Base-by-base conservation (phyloP, 1,140 invertebrate species). In the Diprion similis region DNA sequence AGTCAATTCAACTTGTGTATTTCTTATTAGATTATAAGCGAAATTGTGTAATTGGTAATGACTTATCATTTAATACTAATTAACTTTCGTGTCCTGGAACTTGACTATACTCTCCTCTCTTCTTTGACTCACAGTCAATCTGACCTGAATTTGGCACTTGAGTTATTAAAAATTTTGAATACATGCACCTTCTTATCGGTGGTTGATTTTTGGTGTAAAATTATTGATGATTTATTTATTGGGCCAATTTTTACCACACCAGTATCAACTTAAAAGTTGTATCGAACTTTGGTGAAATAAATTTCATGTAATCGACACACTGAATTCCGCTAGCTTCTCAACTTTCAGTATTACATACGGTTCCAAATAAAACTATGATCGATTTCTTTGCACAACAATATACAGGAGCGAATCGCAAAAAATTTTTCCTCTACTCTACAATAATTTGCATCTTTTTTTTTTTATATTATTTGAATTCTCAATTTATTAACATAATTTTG, bases 1-100 rank as follows among this genome's bases (percentile, higher is more conserved):
- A 93, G 95, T 95, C 73, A 74, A 75, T 37, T 37, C 24, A 37
- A 37, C 24, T 3, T 37, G 24, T 37, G 24, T 37, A 37, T 37
- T 37, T 37, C 24, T 37, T 37, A 37, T 37, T 37, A 37, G 24
- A 6, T 37, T 37, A 3, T 37, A 6, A 37, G 24, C 24, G 24
- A 37, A 3, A 37, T 37, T 37, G 24, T 37, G 24, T 3, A 37
- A 37, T 37, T 37, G 24, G 2, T 37, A 37, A 37, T 37, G 24
- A 37, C 24, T 37, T 1, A 37, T 37, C 6, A 37, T 37, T 37
- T 37, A 37, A 37, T 37, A 37, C 24, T 37, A 37, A 37, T 37
- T 37, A 4, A 1, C 24, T 37, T 37, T 37, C 1, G 24, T 37
- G 6, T 37, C 6, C 6, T 37, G 6, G 6, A 37, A 37, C 24